These are phyloP conservation scores for Gnatocerus cornutus DNA, from an alignment of 2,888 invertebrate genomes.

Conservation along the genomic window DNA sequence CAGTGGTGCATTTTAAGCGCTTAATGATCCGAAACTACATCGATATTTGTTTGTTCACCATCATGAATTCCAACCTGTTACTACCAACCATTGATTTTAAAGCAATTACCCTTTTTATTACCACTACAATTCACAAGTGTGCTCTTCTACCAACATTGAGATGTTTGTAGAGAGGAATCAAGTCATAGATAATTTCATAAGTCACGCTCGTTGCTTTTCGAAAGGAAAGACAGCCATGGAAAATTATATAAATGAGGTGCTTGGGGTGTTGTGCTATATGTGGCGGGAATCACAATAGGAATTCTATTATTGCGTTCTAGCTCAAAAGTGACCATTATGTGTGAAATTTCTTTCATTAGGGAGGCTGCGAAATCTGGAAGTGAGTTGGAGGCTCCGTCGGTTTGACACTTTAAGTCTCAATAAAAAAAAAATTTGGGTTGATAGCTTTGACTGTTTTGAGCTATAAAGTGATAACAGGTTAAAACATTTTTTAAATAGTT, in stretches of 20 bases:
- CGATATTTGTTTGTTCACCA: constrained; percentile 46
- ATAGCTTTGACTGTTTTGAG: too few relatives aligned
- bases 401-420: too few relatives aligned
- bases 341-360: too few relatives aligned
- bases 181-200: constrained; percentile 17
- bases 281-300: too few relatives aligned
- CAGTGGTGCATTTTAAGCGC: constrained; percentile 67
- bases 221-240: constrained; percentile 34
- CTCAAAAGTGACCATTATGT: too few relatives aligned
- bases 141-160: constrained; percentile 27
- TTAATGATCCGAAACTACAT: constrained; percentile 65
- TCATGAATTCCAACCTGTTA: constrained; percentile 48
- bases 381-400: too few relatives aligned
- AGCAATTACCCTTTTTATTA: constrained; percentile 43
- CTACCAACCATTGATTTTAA: constrained; percentile 32
- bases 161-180: constrained; percentile 27
- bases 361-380: too few relatives aligned
- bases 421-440: too few relatives aligned
- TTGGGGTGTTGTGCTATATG: not conserved
- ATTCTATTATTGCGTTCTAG: too few relatives aligned
- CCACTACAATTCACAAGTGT: constrained; percentile 26
- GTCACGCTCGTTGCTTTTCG: constrained; percentile 23
- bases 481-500: too few relatives aligned
- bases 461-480: too few relatives aligned
- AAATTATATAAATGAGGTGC: constrained; percentile 42